Evolutionary conservation across 2,113 vertebrate species (phyloP).

Genomic region (Hemichromis elongatus): DNA sequence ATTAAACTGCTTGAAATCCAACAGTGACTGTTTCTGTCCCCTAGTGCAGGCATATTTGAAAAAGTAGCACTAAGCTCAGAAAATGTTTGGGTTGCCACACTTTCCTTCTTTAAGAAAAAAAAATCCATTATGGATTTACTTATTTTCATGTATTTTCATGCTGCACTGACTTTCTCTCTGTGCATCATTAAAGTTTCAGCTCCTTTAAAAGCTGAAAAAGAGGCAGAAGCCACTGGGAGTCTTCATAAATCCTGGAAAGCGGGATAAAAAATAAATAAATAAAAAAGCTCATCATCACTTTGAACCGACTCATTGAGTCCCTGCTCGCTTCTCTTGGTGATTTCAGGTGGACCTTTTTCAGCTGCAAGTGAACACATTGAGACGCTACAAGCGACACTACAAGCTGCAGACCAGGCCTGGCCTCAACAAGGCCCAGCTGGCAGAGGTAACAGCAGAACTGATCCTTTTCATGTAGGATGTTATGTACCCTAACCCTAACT

Average conservation of each 20-base stretch:
- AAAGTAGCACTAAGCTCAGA: background rate
- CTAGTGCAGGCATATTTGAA: background rate
- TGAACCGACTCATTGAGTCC: background rate
- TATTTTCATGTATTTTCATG: background rate
- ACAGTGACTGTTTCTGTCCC: background rate
- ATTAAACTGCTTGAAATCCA: background rate
- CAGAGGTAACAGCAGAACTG: constrained; percentile 79
- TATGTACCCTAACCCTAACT: background rate
- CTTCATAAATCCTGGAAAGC: background rate
- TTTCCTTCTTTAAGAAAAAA: background rate
- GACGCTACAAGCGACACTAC: constrained; percentile 97
- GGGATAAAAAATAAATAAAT: background rate
- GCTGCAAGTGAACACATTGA: constrained; percentile 95
- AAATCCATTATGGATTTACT: background rate
- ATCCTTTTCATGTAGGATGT: background rate
- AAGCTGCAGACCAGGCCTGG: constrained; percentile 96
- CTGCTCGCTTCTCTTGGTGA: background rate
- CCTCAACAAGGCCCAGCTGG: constrained; percentile 97
- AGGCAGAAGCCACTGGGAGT: background rate
- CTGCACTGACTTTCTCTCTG: background rate
- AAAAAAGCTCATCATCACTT: background rate
- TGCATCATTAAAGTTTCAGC: background rate
- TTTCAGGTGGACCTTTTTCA: constrained; percentile 94
- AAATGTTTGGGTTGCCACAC: background rate
- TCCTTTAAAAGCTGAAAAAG: background rate